Evolutionary conservation across 2,888 invertebrate genomes (phyloP), one percentile per base, ranked within the genome.

Genomic region (Drosophila aldrichi): DNA sequence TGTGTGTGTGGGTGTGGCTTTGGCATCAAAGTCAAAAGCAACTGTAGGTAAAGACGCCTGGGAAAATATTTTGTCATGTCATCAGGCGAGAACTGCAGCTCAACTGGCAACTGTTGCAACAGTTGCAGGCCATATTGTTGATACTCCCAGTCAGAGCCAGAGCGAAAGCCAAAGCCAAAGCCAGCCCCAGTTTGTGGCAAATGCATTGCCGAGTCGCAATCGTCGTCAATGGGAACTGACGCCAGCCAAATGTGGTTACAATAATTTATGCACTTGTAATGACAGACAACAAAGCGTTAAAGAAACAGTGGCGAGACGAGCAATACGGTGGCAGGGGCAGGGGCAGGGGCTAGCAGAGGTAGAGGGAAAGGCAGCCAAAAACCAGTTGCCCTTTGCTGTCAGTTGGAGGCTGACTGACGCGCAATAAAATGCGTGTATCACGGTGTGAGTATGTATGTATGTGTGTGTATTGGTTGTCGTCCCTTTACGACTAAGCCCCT

Each of bases 221-320:
- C 55, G 49, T 72, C 63, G 78, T 73, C 69, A 65, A 77, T 72
- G 77, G 69, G 65, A 56, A 67, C 79, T 72, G 89, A 81, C 78
- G 86, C 90, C 88, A 70, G 84, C 86, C 90, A 89, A 87, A 89
- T 90, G 87, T 71, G 90, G 87, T 87, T 89, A 89, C 90, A 87
- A 89, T 87, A 90, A 87, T 87, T 87, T 87, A 87, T 87, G 87
- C 87, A 88, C 90, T 87, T 87, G 90, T 87, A 87, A 87, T 87
- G 90, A 89, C 87, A 87, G 88, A 87, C 87, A 90, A 89, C 90
- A 86, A 86, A 88, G 81, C 87, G 86, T 83, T 78, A 88, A 88
- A 72, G 88, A 80, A 80, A 89, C 73, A 61, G 57, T 48, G 25
- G 25, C 25, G 36, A 32, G 51, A 10, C 36, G n/a, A 36, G 20